Evolutionary conservation across 2,888 invertebrate genomes (phyloP), one percentile per base, ranked within the genome.

Genomic region (Allacma fusca): DNA sequence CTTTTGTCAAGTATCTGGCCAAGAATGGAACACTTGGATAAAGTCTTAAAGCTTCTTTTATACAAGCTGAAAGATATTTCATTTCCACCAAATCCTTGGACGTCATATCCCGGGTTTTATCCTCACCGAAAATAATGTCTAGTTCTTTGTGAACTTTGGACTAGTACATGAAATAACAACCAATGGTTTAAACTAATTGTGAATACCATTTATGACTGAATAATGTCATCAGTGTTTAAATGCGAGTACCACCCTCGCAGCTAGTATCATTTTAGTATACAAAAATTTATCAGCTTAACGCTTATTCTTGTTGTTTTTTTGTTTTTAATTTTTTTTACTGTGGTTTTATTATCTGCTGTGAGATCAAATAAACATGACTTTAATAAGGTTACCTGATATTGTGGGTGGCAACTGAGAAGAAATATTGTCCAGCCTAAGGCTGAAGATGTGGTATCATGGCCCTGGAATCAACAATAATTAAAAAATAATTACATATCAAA

Each of bases 81-180:
- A 87, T 85, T 50, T 84, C 82, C 26, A 85, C 82, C n/a, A 86
- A 81, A 80, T 89, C 89, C 34, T 87, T 87, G 79, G 87, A 85
- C 1, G 88, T 87, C 0, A 88, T 85, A 16, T 86, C 85, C 50
- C 88, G 85, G 12, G 87, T 86, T 64, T 82, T 82, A 43, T 81
- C 79, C 34, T 86, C 86, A 80, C 87, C 87, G 83, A 89, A 88
- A 44, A 89, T 85, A 16, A 79, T 24, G 62, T 62, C 62, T 2
- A 62, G 23, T n/a, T 62, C 89, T 28, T 87, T 86, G 40, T 88
- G 87, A 0, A 88, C 86, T 81, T 87, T 87, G 59, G 28, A 24
- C 73, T 77, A 57, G 23, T 13, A 59, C 59, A 59, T n/a, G n/a
- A n/a, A n/a, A n/a, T n/a, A n/a, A n/a, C n/a, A n/a, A n/a, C n/a